Evolutionary conservation across 2,113 vertebrate genomes (phyloP).

Genomic region (Callipepla squamata): DNA sequence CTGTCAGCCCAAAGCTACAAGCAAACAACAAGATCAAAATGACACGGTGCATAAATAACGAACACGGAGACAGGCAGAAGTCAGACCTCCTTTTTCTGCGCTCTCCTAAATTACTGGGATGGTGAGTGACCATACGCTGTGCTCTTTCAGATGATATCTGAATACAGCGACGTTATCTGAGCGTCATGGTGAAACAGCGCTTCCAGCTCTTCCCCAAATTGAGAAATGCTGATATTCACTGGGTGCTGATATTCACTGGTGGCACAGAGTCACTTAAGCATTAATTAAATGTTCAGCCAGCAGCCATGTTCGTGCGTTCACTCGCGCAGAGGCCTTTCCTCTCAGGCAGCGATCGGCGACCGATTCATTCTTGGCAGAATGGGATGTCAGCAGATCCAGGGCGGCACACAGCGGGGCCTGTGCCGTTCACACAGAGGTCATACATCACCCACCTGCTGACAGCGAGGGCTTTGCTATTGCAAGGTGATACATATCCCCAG

Average conservation of each 20-base stretch:
- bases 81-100: background rate
- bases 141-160: background rate
- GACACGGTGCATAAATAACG: slow-evolving; percentile 44
- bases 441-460: background rate
- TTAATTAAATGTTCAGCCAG: slow-evolving; percentile 59
- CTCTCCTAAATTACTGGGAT: slow-evolving; percentile 27
- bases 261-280: slow-evolving; percentile 41
- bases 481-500: background rate
- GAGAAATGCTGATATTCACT: slow-evolving; percentile 23
- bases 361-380: background rate
- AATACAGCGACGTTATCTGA: background rate
- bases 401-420: background rate
- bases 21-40: slow-evolving; percentile 33
- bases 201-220: slow-evolving; percentile 28
- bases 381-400: background rate
- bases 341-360: slow-evolving; percentile 15
- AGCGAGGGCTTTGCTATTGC: background rate
- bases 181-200: background rate
- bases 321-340: slow-evolving; percentile 22
- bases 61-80: slow-evolving; percentile 32
- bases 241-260: slow-evolving; percentile 23
- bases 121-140: slow-evolving; percentile 37
- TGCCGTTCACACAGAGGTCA: background rate
- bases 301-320: background rate
- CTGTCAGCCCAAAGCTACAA: slow-evolving; percentile 57